phyloP scores from a whole-genome alignment of 2,797 vertebrate species.

The Macropus fuliginosus region DNA sequence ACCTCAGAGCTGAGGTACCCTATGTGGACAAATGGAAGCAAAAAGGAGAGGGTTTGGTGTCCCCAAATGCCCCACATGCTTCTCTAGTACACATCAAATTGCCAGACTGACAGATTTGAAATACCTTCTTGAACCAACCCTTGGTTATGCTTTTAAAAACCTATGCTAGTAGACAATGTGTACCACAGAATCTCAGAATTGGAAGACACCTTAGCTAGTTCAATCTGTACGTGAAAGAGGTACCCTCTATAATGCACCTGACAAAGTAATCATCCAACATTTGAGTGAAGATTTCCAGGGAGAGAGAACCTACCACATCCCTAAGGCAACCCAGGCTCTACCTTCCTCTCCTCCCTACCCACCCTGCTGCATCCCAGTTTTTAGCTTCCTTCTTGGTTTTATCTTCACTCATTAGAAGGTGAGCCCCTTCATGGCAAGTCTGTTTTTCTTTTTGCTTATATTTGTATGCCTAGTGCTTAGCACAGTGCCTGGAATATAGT shows the following conservation, averaged over 20 bases:
- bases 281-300: background rate
- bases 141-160: background rate
- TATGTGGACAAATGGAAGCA: background rate
- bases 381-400: background rate
- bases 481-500: background rate
- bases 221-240: background rate
- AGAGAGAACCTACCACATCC: background rate
- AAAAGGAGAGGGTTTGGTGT: background rate
- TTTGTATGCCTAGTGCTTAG: background rate
- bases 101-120: background rate
- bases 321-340: background rate
- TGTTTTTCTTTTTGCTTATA: background rate
- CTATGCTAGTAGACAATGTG: background rate
- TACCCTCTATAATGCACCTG: background rate
- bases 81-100: background rate
- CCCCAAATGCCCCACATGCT: background rate
- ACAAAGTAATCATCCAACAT: background rate
- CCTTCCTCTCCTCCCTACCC: background rate
- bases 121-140: background rate
- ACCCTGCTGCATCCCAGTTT: background rate
- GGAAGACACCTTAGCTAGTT: background rate
- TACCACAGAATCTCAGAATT: background rate
- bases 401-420: background rate
- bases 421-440: background rate
- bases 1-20: background rate